phyloP scores from a whole-genome alignment of 2,797 vertebrate genomes.

The Carcharodon carcharias region DNA sequence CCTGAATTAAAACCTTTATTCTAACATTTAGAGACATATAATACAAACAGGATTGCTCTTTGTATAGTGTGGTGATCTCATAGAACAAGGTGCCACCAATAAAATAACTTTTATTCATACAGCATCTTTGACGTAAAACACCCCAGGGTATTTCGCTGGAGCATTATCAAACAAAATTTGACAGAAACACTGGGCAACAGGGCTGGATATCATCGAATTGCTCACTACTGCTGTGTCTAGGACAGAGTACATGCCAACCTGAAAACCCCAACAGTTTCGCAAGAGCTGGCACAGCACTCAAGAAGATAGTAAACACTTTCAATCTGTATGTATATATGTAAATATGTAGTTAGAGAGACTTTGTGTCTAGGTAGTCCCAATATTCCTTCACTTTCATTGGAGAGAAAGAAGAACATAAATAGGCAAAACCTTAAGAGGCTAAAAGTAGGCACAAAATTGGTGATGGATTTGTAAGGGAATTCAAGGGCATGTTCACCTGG shows the following conservation, averaged over 20 bases:
- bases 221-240: not conserved
- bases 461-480: not conserved
- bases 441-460: not conserved
- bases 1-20: not conserved
- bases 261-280: not conserved
- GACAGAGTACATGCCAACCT: not conserved
- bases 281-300: not conserved
- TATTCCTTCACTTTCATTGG: not conserved
- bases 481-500: not conserved
- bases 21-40: not conserved
- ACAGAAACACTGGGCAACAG: not conserved
- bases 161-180: not conserved
- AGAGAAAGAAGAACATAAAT: not conserved
- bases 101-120: not conserved
- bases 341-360: not conserved
- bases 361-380: not conserved
- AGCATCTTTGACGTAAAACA: not conserved
- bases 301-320: not conserved
- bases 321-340: not conserved
- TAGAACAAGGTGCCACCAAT: not conserved
- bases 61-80: not conserved
- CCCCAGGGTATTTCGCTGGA: not conserved
- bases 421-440: not conserved
- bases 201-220: not conserved
- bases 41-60: not conserved